Base-by-base conservation (phyloP, 1,140 invertebrate genomes). In the Goniozus legneri region DNA sequence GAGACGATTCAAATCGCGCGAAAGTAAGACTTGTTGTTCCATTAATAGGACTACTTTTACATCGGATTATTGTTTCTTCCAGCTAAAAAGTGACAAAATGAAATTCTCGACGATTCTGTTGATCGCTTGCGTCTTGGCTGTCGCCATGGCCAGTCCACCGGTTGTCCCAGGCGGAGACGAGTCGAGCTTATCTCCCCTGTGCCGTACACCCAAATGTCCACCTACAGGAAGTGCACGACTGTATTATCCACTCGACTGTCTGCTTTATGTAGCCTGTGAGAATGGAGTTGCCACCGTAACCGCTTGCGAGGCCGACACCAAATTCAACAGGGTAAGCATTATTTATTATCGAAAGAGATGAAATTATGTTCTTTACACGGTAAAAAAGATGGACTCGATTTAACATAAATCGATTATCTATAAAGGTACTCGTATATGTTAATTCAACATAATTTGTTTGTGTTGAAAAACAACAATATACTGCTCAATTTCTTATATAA, bases 311-410 rank as follows among this genome's bases (percentile, higher is more conserved):
- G 8, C 15, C 1, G 54, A 54, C 33, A 33, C 45, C 31, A 30
- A 52, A 10, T 62, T 49, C n/a, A 41, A 57, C 14, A 31, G 49
- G 44, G 56, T 57, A 45, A 50, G n/a, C n/a, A n/a, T n/a, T n/a
- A n/a, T n/a, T n/a, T n/a, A n/a, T n/a, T n/a, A n/a, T n/a, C n/a
- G n/a, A n/a, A n/a, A n/a, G n/a, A n/a, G n/a, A n/a, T n/a, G n/a
- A n/a, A n/a, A n/a, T n/a, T n/a, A n/a, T n/a, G n/a, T n/a, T n/a
- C n/a, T n/a, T n/a, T n/a, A n/a, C n/a, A n/a, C n/a, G n/a, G n/a
- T n/a, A n/a, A n/a, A n/a, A n/a, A n/a, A n/a, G n/a, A n/a, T n/a
- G n/a, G n/a, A n/a, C n/a, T n/a, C n/a, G n/a, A n/a, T n/a, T n/a
- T n/a, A n/a, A n/a, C n/a, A n/a, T n/a, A n/a, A n/a, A n/a, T n/a